Base-by-base conservation (phyloP, 2,113 vertebrate genomes). In the Lepisosteus oculatus region DNA sequence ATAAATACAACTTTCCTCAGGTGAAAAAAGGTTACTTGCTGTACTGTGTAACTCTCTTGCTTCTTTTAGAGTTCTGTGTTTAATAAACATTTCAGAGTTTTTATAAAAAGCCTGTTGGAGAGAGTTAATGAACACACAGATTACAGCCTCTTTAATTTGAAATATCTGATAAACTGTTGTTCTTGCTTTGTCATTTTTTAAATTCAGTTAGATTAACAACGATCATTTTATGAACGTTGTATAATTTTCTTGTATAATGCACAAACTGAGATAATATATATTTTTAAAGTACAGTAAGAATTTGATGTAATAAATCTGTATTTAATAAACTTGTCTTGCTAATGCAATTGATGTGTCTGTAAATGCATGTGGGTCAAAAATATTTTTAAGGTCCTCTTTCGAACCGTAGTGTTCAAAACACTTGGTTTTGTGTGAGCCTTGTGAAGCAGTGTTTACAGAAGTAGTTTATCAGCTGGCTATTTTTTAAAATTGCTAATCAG, bases 281-380 rank as follows among this genome's bases (percentile, higher is more conserved):
- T 71, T 75, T 74, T 43, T 67, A 69, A 13, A 69, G 44, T 43
- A 56, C 3, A 51, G 42, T 66, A 54, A 13, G 70, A 67, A 69
- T 47, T 59, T 43, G 56, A 42, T 72, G 65, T 75, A 74, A 70
- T 67, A 66, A 59, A 74, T 67, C 57, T 77, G 68, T 62, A 77
- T 76, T 62, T 69, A 79, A 81, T 81, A 81, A 77, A 81, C 67
- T 59, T 2, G 29, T 29, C 29, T 29, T 29, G 29, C 29, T 29
- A 29, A 29, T 29, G 29, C 29, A 29, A 29, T 29, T 29, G 29
- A 29, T 29, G 29, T 29, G 29, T 29, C 29, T 29, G 29, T 29
- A 29, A 29, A 29, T 29, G 29, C 29, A 29, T 29, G 29, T 29
- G 29, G 29, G 29, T 29, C 29, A 29, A 29, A 29, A 29, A 29